Conservation (phyloP, 2,113 vertebrate genomes). For the Pterocles gutturalis region DNA sequence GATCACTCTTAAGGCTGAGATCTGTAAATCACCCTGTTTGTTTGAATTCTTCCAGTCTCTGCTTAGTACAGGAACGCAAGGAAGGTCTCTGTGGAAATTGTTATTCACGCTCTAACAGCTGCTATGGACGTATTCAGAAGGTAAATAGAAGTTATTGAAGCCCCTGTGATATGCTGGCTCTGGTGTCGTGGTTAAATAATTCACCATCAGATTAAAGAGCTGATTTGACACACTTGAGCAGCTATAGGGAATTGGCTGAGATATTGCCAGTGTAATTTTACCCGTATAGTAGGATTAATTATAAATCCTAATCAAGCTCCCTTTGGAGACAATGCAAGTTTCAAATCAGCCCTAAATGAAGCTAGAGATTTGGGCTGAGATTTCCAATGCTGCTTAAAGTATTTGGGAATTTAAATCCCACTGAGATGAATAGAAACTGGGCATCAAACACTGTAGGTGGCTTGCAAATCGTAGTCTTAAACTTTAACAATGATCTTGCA, state of each 20-base stretch:
- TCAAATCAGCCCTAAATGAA: not conserved
- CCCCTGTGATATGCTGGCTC: not conserved
- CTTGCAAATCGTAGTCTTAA: not conserved
- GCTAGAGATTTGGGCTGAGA: not conserved
- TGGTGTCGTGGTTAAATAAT: not conserved
- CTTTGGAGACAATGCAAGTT: not conserved
- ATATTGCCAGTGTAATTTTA: not conserved
- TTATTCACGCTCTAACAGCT: slow-evolving; percentile 1
- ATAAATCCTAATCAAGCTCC: not conserved
- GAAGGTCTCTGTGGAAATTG: not conserved
- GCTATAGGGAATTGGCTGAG: not conserved
- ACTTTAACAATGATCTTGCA: not conserved
- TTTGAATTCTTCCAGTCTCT: not conserved
- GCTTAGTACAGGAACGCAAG: not conserved
- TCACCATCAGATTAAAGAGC: not conserved
- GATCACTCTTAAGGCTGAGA: not conserved
- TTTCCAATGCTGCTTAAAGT: not conserved
- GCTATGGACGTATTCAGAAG: not conserved
- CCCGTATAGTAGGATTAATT: not conserved
- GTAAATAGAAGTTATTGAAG: not conserved
- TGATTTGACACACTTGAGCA: not conserved
- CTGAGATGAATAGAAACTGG: not conserved
- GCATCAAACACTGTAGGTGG: not conserved
- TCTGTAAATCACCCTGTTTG: not conserved
- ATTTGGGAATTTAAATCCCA: not conserved